Base-by-base conservation (phyloP, 1,140 invertebrate species). In the Drosophila mayri region DNA sequence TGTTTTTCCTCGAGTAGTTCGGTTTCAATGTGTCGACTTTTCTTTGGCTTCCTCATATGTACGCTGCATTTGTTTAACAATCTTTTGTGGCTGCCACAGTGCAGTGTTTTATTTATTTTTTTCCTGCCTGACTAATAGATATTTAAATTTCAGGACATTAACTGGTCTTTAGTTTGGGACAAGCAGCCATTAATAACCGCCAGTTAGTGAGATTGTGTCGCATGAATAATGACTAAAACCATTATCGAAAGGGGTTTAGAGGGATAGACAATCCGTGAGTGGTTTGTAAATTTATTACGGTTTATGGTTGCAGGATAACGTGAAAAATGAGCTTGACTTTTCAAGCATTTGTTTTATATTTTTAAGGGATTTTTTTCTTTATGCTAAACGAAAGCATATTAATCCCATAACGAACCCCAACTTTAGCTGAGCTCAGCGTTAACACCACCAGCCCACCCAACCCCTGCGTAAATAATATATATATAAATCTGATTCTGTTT, bases 1-100 rank as follows among this genome's bases (percentile, higher is more conserved):
- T 43, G 66, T 71, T 71, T 66, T 62, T 32, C 18, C 12, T 55
- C 32, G 38, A 67, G 37, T 70, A 43, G 58, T 40, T 64, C 54
- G 70, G 40, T 66, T 81, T 62, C 52, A 70, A 84, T 80, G 82
- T 75, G 74, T 87, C 83, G 65, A 87, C 83, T 86, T 87, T 82
- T 78, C 55, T 86, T 82, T 74, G 74, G 82, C 73, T 86, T 86
- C 81, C 59, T 14, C 49, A 32, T 14, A 38, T 25, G 52, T 20
- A 41, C 43, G 35, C 49, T 63, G 65, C 61, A 68, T 76, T 82
- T 82, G 61, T 67, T 66, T 70, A 63, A 25, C 60, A 50, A 44
- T 78, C 25, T 58, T 73, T 44, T 52, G 65, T 68, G 43, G 50
- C n/a, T 70, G 59, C 73, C 16, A 25, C 41, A 35, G 47, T 20